These are phyloP conservation scores for Lasioglossum baleicum DNA, from an alignment of 1,140 invertebrate species.

Conservation along the genomic window DNA sequence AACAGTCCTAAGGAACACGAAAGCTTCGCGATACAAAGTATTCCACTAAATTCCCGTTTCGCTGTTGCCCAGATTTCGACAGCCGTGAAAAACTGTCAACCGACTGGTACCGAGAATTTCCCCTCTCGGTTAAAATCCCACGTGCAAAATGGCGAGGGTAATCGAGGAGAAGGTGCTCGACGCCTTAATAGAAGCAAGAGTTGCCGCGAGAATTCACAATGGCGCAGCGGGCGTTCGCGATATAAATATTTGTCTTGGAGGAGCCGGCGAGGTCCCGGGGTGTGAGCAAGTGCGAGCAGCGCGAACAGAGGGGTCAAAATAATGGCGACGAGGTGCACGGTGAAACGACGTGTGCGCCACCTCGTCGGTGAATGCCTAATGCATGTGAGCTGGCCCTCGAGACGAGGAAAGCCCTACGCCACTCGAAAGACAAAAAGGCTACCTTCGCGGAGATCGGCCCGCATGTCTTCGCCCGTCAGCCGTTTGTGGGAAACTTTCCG, in stretches of 20 bases:
- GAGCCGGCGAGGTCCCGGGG: constrained; percentile 37
- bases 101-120: too few species aligned
- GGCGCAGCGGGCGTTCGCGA: constrained; percentile 68
- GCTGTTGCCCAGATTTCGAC: too few species aligned
- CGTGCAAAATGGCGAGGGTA: too few species aligned
- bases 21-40: too few species aligned
- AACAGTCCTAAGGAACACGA: too few species aligned
- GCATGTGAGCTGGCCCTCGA: not conserved
- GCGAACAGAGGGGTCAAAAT: constrained; percentile 56
- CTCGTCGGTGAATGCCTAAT: constrained; percentile 38
- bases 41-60: too few species aligned
- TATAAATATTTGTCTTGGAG: constrained; percentile 75
- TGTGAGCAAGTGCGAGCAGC: constrained; percentile 55
- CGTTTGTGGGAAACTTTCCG: constrained; percentile 65
- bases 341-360: constrained; percentile 24
- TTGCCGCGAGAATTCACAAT: constrained; percentile 63
- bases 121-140: too few species aligned
- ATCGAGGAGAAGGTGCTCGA: constrained; percentile 26
- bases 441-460: constrained; percentile 65
- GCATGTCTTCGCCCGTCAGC: constrained; percentile 67
- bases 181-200: constrained; percentile 52
- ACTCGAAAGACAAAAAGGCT: constrained; percentile 65
- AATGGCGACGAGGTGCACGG: constrained; percentile 47
- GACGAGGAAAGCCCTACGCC: constrained; percentile 59
- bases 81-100: too few species aligned